Evolutionary conservation across 2,113 vertebrate genomes (phyloP), one percentile per base, ranked within the genome.

Genomic region (Lampris megalopsis): DNA sequence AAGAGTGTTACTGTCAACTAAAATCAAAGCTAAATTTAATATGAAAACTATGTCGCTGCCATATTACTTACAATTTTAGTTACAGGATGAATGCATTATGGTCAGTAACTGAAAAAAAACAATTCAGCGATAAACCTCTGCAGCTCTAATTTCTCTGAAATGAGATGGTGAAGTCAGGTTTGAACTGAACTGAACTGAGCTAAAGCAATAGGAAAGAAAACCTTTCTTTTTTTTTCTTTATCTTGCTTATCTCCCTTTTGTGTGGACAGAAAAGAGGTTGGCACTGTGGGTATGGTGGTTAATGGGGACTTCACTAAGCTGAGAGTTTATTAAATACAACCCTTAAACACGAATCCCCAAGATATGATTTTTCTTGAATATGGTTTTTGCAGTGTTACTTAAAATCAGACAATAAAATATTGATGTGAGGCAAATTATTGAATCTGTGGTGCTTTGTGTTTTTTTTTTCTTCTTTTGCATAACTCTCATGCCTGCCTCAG

Each of bases 221-320:
- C 41, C 4, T 52, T 45, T 77, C 24, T 4, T 42, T 47, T 62
- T 49, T 75, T 10, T 40, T 82, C 72, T 77, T 38, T 69, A 43
- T 47, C 40, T 24, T 60, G 9, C 65, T 50, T 71, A 24, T 24
- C 24, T 37, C 35, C 13, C 35, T 50, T 66, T 63, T 68, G 74
- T 43, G 48, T 6, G 48, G 43, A 72, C 62, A 84, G 63, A 63
- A 91, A 86, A 83, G 77, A 66, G 78, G 43, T 64, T 60, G 2
- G 40, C 66, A 70, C 53, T 80, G 62, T 41, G 47, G 74, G 59
- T 61, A 72, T 73, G 76, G 76, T 75, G 75, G 82, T 66, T 37
- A 6, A 64, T 79, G 61, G 24, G 68, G 68, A 73, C 59, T 77
- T 5, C 0, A 48, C 37, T 62, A 24, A 24, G 24, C 24, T 24